These are phyloP conservation scores for Bombus affinis DNA, from an alignment of 1,140 invertebrate genomes.

Conservation along the genomic window DNA sequence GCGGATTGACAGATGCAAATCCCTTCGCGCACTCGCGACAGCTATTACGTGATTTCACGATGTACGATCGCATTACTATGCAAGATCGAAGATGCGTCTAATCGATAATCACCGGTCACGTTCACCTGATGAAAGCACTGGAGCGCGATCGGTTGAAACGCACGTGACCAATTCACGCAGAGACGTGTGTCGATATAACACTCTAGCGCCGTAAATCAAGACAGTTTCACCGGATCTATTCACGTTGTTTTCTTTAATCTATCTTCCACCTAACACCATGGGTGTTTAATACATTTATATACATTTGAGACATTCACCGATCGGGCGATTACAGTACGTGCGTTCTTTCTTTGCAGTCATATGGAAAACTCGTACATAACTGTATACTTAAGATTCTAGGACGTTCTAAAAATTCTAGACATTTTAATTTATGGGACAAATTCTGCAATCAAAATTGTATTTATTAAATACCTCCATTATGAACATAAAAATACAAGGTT, in stretches of 20 bases:
- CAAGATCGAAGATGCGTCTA: conserved; percentile 63
- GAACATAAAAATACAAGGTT: too few relatives aligned
- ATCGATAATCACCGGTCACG: conserved; percentile 60
- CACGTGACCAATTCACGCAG: conserved; percentile 55
- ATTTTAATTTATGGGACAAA: too few relatives aligned
- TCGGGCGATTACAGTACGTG: neutral
- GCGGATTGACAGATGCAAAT: conserved; percentile 63
- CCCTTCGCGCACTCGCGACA: conserved; percentile 52
- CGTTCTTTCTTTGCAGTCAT: neutral
- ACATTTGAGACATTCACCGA: neutral
- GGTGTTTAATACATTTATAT: neutral
- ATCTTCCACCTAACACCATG: neutral
- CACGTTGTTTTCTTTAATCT: neutral
- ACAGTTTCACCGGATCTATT: neutral
- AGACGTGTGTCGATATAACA: conserved; percentile 6
- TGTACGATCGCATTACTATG: conserved; percentile 53
- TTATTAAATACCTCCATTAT: too few relatives aligned
- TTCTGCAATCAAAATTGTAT: too few relatives aligned
- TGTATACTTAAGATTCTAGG: too few relatives aligned
- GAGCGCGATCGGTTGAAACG: conserved; percentile 42
- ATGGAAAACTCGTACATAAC: too few relatives aligned
- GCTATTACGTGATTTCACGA: conserved; percentile 63
- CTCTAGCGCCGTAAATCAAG: conserved; percentile 25
- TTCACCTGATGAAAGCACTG: conserved; percentile 41
- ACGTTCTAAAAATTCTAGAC: too few relatives aligned